A percentile compares a stretch with the other conserved stretches of the same genome.
These are phyloP conservation scores for Malurus leucopterus DNA, from an alignment of 2,797 vertebrate species.

Conservation along the genomic window DNA sequence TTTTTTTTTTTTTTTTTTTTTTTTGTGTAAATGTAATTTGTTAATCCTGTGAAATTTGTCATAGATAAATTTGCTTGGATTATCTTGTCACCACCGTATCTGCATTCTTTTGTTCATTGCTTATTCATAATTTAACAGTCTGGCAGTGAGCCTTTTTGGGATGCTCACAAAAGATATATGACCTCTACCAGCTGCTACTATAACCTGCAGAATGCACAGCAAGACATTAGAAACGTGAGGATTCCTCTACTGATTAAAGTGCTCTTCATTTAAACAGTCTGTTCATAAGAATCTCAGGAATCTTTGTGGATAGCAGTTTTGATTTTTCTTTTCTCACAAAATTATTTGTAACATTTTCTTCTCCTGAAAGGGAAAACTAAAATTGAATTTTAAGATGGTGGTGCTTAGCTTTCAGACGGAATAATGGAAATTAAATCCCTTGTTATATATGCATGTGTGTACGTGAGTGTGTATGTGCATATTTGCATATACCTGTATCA, in stretches of 20 bases:
- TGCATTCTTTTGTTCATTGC: slow-evolving; percentile 87
- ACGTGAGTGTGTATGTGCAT: background rate
- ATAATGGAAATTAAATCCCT: slow-evolving; percentile 57
- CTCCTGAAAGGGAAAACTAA: background rate
- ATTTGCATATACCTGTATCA: background rate
- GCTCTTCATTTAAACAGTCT: slow-evolving; percentile 80
- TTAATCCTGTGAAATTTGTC: slow-evolving; percentile 88
- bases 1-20: slow-evolving; percentile 62
- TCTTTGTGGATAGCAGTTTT: slow-evolving; percentile 70
- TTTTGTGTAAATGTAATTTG: slow-evolving; percentile 88
- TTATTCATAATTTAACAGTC: slow-evolving; percentile 88
- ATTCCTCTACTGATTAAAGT: slow-evolving; percentile 82
- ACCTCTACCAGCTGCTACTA: slow-evolving; percentile 85
- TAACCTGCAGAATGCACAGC: slow-evolving; percentile 82
- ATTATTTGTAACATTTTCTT: slow-evolving; percentile 61
- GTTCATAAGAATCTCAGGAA: slow-evolving; percentile 76
- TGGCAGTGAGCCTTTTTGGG: slow-evolving; percentile 85
- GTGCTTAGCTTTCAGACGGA: slow-evolving; percentile 52
- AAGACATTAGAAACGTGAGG: slow-evolving; percentile 80
- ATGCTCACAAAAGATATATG: slow-evolving; percentile 84
- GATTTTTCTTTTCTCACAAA: slow-evolving; percentile 62
- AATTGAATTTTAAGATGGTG: slow-evolving; percentile 8
- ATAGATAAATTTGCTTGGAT: slow-evolving; percentile 90
- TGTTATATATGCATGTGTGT: slow-evolving; percentile 15
- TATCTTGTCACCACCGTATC: slow-evolving; percentile 88